phyloP scores from a whole-genome alignment of 2,113 vertebrate genomes.

The Xenopus borealis region DNA sequence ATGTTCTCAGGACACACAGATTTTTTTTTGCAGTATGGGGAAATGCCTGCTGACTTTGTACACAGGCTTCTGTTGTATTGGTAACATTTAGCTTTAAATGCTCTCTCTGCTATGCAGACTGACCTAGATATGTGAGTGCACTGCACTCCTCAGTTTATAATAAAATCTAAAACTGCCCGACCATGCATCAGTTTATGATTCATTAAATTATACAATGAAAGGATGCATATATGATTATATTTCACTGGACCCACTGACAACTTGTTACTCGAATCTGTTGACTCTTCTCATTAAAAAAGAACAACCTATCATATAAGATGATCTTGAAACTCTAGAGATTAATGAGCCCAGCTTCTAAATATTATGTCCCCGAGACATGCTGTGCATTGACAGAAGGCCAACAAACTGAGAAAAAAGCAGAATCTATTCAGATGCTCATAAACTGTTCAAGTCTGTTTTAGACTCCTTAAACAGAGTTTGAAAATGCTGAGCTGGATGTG shows the following conservation, averaged over 20 bases:
- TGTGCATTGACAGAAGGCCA: slow-evolving; percentile 51
- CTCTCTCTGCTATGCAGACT: slow-evolving; percentile 56
- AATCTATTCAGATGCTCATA: slow-evolving; percentile 41
- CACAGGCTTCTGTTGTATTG: slow-evolving; percentile 36
- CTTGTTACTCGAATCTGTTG: slow-evolving; percentile 57
- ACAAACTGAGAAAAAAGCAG: slow-evolving; percentile 52
- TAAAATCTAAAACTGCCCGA: slow-evolving; percentile 54
- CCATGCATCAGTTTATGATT: slow-evolving; percentile 54
- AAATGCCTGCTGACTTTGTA: no score
- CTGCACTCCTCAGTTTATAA: slow-evolving; percentile 54
- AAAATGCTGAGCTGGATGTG: not conserved
- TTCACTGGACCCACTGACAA: slow-evolving; percentile 58
- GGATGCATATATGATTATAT: slow-evolving; percentile 55
- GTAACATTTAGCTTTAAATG: slow-evolving; percentile 59
- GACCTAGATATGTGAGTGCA: slow-evolving; percentile 55
- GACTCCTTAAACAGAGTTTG: not conserved
- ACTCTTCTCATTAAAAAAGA: slow-evolving; percentile 54
- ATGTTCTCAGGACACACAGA: no score
- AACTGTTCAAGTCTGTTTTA: slow-evolving; percentile 12
- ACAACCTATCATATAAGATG: slow-evolving; percentile 55
- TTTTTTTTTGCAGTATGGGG: no score
- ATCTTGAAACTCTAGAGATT: slow-evolving; percentile 57
- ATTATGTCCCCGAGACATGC: slow-evolving; percentile 35
- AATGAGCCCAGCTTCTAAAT: slow-evolving; percentile 53
- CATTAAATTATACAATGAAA: slow-evolving; percentile 55